phyloP scores from a whole-genome alignment of 2,888 invertebrate species.

The Aphidius colemani region DNA sequence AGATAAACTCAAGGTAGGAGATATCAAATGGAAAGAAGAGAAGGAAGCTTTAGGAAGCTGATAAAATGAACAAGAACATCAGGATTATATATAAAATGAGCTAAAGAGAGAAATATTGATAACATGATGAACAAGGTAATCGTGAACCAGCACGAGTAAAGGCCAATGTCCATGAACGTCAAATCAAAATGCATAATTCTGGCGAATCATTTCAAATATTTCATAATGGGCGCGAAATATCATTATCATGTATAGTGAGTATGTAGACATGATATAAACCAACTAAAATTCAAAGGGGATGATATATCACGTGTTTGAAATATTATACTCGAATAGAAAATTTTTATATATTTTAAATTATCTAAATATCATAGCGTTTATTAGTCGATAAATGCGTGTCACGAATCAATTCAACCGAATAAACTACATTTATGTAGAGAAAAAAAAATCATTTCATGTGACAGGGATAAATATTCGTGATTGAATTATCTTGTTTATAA shows the following conservation, averaged over 20 bases:
- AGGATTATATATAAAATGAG: not conserved
- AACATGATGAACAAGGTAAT: conserved; percentile 23
- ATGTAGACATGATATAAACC: not conserved
- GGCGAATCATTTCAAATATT: conserved; percentile 58
- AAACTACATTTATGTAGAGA: conserved; percentile 23
- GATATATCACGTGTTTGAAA: conserved; percentile 19
- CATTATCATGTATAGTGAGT: conserved; percentile 44
- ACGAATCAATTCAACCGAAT: conserved; percentile 40
- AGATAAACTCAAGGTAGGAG: not conserved
- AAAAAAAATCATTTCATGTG: conserved; percentile 28
- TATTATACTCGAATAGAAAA: conserved; percentile 6
- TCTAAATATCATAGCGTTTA: conserved; percentile 24
- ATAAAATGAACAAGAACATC: no score
- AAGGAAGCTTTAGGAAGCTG: no score
- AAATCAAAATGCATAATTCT: conserved; percentile 58
- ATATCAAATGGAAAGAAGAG: no score
- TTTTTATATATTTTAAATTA: conserved; percentile 14
- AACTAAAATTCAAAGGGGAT: conserved; percentile 2
- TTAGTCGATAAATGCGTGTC: conserved; percentile 38
- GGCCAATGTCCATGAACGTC: conserved; percentile 40
- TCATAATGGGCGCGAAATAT: conserved; percentile 58
- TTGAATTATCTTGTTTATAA: conserved; percentile 57
- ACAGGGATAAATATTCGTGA: conserved; percentile 13
- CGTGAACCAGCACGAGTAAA: conserved; percentile 26
- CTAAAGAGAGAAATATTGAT: conserved; percentile 2